Conservation (phyloP, 2,113 vertebrate genomes). For the Menura novaehollandiae region DNA sequence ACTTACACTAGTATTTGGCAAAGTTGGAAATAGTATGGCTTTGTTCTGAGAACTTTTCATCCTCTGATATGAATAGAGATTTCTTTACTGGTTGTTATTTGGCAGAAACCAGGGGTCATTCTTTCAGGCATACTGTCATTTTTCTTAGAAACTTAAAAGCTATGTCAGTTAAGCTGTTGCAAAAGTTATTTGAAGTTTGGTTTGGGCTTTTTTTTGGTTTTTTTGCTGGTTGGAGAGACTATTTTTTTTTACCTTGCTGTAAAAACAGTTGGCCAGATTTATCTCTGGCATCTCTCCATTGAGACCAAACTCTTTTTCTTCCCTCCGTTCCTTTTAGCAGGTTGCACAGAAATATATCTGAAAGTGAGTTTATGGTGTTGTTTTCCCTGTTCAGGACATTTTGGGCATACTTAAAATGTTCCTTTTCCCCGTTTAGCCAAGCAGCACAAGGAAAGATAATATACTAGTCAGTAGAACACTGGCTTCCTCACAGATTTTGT, state of each 20-base stretch:
- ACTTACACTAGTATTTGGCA: background rate
- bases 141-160: background rate
- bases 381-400: background rate
- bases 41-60: background rate
- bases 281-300: background rate
- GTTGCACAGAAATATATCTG: background rate
- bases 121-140: background rate
- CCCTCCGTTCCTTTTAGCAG: background rate
- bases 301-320: background rate
- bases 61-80: background rate
- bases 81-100: background rate
- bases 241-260: background rate
- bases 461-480: background rate
- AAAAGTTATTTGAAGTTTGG: background rate
- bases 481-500: background rate
- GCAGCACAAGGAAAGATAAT: background rate
- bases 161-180: background rate
- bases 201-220: background rate
- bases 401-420: background rate
- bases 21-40: background rate
- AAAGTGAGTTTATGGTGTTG: background rate
- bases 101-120: background rate
- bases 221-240: background rate
- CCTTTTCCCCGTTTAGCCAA: background rate
- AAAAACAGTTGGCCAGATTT: background rate